phyloP scores from a whole-genome alignment of 2,797 vertebrate genomes.

The Sebastes goodei region DNA sequence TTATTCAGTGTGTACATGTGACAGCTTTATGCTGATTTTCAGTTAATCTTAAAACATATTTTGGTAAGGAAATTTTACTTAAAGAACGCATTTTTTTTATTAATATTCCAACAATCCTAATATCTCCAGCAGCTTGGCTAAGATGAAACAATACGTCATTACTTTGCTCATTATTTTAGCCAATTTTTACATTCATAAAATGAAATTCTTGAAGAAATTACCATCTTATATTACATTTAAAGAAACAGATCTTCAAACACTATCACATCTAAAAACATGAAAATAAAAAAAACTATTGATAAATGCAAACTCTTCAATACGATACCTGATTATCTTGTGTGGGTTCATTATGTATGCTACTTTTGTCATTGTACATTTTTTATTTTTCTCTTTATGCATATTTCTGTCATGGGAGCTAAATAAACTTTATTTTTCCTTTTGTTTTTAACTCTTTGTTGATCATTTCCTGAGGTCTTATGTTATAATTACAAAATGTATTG shows the following conservation, averaged over 20 bases:
- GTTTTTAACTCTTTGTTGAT: not conserved
- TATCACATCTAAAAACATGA: not conserved
- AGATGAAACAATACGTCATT: not conserved
- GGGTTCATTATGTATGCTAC: not conserved
- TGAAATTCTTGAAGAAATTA: not conserved
- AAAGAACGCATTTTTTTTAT: too few relatives aligned
- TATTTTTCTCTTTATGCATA: not conserved
- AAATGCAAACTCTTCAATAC: not conserved
- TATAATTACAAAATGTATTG: not conserved
- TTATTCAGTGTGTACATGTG: not conserved
- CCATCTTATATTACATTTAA: not conserved
- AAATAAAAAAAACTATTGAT: not conserved
- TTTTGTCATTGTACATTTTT: not conserved
- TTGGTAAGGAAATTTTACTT: too few relatives aligned
- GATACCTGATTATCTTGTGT: not conserved
- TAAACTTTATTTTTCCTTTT: not conserved
- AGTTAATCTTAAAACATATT: not conserved
- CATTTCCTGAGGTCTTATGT: not conserved
- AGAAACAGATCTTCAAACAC: not conserved
- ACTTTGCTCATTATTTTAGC: not conserved
- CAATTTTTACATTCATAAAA: not conserved
- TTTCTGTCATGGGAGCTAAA: not conserved
- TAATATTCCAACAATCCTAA: not conserved
- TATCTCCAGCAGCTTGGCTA: too few relatives aligned
- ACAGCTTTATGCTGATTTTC: not conserved